These are phyloP conservation scores for Cerastis rubricosa DNA, from an alignment of 2,888 invertebrate species.

Conservation along the genomic window DNA sequence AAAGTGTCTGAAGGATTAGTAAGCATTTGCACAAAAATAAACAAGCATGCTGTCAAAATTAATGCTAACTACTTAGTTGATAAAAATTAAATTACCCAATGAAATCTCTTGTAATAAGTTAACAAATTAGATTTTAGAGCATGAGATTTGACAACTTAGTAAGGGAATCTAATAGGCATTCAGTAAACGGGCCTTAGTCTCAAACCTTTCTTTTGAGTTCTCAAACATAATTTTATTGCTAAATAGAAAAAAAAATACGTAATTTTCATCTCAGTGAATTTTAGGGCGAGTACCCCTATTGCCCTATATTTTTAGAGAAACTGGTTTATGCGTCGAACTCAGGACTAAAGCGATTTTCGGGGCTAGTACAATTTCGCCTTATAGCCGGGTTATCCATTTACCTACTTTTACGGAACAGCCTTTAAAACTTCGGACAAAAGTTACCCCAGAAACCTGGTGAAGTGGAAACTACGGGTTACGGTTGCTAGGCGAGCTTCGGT, in stretches of 20 bases:
- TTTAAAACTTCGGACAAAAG: conserved; percentile 4
- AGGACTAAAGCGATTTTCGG: conserved; percentile 4
- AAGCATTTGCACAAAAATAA: no score
- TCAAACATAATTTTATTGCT: neutral
- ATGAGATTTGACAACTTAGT: no score
- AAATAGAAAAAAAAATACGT: neutral
- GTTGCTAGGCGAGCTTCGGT: neutral
- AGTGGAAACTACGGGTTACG: neutral
- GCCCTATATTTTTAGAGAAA: conserved; percentile 44
- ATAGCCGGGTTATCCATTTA: conserved; percentile 39
- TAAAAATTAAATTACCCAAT: no score
- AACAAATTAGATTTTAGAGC: no score
- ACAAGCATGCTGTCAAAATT: no score
- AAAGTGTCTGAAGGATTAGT: no score
- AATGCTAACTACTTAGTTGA: no score
- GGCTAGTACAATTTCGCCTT: conserved; percentile 36
- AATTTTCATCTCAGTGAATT: neutral
- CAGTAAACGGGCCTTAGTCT: no score
- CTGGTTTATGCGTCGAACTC: conserved; percentile 4
- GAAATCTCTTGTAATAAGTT: no score
- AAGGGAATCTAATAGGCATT: neutral
- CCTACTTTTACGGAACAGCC: conserved; percentile 25
- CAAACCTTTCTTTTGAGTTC: no score
- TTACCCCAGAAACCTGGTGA: conserved; percentile 17
- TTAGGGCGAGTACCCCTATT: conserved; percentile 17